phyloP scores from a whole-genome alignment of 2,888 invertebrate species.

The Cryptophagus acutangulus region DNA sequence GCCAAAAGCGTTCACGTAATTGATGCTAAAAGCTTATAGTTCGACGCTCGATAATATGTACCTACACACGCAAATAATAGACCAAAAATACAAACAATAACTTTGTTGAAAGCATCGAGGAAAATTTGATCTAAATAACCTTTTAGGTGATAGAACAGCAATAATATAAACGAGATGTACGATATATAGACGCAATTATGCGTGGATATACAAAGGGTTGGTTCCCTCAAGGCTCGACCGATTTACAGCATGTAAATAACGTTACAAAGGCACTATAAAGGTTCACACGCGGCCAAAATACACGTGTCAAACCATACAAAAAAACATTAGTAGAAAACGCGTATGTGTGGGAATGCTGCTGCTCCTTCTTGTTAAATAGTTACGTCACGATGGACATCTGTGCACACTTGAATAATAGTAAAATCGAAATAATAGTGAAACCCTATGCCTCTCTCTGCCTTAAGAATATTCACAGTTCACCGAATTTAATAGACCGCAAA shows the following conservation, averaged over 20 bases:
- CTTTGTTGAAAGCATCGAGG: no score
- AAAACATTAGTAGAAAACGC: slow-evolving; percentile 4
- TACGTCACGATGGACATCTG: slow-evolving; percentile 19
- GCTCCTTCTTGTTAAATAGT: slow-evolving; percentile 9
- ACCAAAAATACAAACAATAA: no score
- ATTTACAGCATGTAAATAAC: slow-evolving; percentile 22
- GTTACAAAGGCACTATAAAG: slow-evolving; percentile 5
- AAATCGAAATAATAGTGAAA: slow-evolving; percentile 15
- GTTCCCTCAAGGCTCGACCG: slow-evolving; percentile 17
- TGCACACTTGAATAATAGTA: slow-evolving; percentile 9
- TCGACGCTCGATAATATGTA: no score
- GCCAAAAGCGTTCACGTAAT: no score
- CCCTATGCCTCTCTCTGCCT: slow-evolving; percentile 16
- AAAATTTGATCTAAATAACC: slow-evolving; percentile 22
- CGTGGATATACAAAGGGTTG: slow-evolving; percentile 22
- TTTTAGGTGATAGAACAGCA: slow-evolving; percentile 23
- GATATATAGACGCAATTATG: slow-evolving; percentile 25
- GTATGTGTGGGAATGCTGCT: slow-evolving; percentile 15
- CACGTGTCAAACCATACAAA: slow-evolving; percentile 12
- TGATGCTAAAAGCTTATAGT: no score
- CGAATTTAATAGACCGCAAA: background rate
- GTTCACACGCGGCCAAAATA: slow-evolving; percentile 20
- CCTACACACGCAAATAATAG: no score
- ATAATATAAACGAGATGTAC: slow-evolving; percentile 18
- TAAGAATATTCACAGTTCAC: slow-evolving; percentile 3